Evolutionary conservation across 2,113 vertebrate species (phyloP).

Genomic region (Cariama cristata): DNA sequence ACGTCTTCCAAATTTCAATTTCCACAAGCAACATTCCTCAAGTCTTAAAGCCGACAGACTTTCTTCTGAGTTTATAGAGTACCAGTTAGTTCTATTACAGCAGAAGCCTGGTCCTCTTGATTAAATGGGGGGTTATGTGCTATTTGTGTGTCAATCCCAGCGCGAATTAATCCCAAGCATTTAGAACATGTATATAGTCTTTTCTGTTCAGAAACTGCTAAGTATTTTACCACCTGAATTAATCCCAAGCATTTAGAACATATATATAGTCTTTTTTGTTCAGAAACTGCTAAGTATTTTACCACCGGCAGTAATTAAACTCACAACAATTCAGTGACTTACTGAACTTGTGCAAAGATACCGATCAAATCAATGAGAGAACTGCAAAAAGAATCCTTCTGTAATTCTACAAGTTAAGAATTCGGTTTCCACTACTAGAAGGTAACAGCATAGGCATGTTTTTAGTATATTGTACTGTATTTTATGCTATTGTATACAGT

Average conservation of each 20-base stretch:
- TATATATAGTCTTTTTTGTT: not conserved
- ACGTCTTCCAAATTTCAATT: not conserved
- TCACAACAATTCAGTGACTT: not conserved
- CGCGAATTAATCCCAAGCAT: accelerated
- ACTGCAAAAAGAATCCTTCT: not conserved
- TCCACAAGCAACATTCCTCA: not conserved
- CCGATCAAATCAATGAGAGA: not conserved
- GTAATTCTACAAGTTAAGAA: not conserved
- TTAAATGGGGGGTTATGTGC: not conserved
- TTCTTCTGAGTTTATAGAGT: not conserved
- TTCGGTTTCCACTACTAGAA: not conserved
- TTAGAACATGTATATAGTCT: not conserved
- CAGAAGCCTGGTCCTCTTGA: not conserved
- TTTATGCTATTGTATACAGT: not conserved
- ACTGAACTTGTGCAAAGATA: not conserved
- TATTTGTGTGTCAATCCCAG: not conserved
- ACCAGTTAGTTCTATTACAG: not conserved
- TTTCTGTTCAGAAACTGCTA: not conserved
- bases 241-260: not conserved
- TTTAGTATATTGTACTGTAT: not conserved
- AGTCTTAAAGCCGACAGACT: not conserved
- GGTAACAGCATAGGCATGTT: not conserved
- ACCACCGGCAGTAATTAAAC: not conserved
- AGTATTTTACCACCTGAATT: not conserved
- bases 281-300: not conserved